Percentiles rank a stretch among this genome's conserved stretches.
Conservation (phyloP, 1,140 invertebrate species). For the Telenomus remus region DNA sequence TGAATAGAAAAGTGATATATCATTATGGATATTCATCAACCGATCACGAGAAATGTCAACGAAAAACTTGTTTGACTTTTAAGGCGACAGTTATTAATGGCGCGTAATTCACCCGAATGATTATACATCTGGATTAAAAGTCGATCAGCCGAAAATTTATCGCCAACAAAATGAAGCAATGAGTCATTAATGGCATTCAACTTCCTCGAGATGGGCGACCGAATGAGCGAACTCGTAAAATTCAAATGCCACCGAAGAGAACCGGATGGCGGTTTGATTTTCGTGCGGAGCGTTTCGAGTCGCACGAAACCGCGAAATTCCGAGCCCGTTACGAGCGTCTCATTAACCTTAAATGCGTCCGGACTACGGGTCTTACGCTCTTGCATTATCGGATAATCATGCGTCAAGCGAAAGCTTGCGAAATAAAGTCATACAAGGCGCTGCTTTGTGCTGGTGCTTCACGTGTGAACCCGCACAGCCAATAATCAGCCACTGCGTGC, state of each 20-base stretch:
- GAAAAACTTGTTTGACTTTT: no score
- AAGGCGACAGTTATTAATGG: no score
- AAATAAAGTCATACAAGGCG: slow-evolving; percentile 59
- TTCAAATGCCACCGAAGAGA: slow-evolving; percentile 25
- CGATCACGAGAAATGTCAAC: no score
- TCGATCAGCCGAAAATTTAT: no score
- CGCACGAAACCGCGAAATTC: slow-evolving; percentile 38
- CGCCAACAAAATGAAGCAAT: no score
- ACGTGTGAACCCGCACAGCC: slow-evolving; percentile 39
- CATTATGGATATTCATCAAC: no score
- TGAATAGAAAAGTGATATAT: no score
- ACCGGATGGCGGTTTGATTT: slow-evolving; percentile 39
- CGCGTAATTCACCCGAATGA: no score
- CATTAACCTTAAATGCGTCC: slow-evolving; percentile 46
- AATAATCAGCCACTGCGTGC: slow-evolving; percentile 47
- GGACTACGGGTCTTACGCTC: slow-evolving; percentile 38
- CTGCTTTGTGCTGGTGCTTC: slow-evolving; percentile 35
- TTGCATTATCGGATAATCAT: slow-evolving; percentile 58
- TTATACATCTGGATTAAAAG: no score
- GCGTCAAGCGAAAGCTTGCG: slow-evolving; percentile 57
- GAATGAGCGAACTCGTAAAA: slow-evolving; percentile 5
- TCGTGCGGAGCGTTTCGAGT: slow-evolving; percentile 19
- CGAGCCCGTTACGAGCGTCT: slow-evolving; percentile 30
- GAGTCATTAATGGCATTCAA: background rate
- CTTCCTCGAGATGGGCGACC: background rate